A percentile compares a stretch with the other conserved stretches of the same genome.
Evolutionary conservation across 2,797 vertebrate genomes (phyloP).

Genomic region (Poecilia velifera): DNA sequence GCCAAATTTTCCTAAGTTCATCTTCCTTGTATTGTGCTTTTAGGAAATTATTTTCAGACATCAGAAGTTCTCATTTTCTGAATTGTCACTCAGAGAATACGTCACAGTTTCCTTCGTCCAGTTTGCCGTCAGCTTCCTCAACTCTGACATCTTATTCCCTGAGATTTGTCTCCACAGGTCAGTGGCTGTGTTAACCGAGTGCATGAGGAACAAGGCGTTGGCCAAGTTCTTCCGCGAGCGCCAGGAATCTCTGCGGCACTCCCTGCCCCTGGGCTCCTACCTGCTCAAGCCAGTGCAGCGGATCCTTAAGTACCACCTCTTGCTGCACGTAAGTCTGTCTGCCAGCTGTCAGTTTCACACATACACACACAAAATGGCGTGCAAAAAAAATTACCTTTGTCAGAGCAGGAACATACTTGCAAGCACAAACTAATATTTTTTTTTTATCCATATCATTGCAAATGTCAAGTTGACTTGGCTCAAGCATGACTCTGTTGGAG

Average conservation of each 20-base stretch:
- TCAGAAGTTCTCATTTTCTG: not conserved
- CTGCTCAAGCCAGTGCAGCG: conserved; percentile 98
- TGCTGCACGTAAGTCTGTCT: conserved; percentile 88
- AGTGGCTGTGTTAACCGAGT: conserved; percentile 94
- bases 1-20: not conserved
- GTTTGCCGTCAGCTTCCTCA: conserved; percentile 25
- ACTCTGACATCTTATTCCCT: conserved; percentile 28
- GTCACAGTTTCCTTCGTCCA: conserved; percentile 18
- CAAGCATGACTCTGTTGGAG: conserved; percentile 23
- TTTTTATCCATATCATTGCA: conserved; percentile 5
- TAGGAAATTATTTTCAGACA: not conserved
- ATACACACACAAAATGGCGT: conserved; percentile 7
- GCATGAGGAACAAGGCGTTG: conserved; percentile 95
- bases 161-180: conserved; percentile 82
- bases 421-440: conserved; percentile 27
- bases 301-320: conserved; percentile 98
- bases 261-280: conserved; percentile 95
- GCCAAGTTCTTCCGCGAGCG: conserved; percentile 96
- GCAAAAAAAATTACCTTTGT: conserved; percentile 19
- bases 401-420: conserved; percentile 14
- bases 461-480: conserved; percentile 15
- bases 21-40: not conserved
- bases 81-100: not conserved
- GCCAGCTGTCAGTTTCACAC: conserved; percentile 7
- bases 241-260: conserved; percentile 93